phyloP scores from a whole-genome alignment of 2,113 vertebrate species.

The Rhipidura dahli region DNA sequence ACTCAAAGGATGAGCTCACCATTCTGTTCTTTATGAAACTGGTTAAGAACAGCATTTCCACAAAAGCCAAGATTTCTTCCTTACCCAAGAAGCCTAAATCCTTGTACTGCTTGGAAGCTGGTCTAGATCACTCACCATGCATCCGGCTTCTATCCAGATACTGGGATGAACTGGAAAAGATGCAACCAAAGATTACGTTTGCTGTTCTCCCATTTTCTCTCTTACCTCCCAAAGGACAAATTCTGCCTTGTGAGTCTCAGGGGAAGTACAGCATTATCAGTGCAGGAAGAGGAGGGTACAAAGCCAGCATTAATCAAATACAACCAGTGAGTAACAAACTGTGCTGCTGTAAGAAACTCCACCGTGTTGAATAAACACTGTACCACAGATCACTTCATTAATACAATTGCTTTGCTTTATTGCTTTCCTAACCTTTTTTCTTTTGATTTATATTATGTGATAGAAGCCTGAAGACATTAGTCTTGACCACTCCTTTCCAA shows the following conservation, averaged over 20 bases:
- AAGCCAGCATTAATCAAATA: neutral
- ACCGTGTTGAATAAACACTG: neutral
- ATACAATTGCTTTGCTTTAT: neutral
- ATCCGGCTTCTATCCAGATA: neutral
- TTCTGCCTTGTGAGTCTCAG: neutral
- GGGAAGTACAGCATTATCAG: neutral
- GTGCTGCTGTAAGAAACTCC: neutral
- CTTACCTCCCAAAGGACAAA: neutral
- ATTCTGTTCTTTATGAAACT: neutral
- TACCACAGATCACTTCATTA: neutral
- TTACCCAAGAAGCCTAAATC: neutral
- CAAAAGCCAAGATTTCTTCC: neutral
- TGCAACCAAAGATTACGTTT: neutral
- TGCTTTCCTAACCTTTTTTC: neutral
- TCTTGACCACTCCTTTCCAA: neutral
- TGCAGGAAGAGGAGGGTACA: neutral
- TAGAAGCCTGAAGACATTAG: neutral
- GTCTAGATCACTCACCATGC: neutral
- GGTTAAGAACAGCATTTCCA: neutral
- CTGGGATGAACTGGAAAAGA: neutral
- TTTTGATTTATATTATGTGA: neutral
- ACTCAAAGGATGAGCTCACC: neutral
- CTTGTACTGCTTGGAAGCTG: neutral
- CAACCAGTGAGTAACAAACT: neutral
- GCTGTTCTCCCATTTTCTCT: neutral